A percentile compares a stretch with the other conserved stretches of the same genome.
These are phyloP conservation scores for Glyptemys insculpta DNA, from an alignment of 2,797 vertebrate species.

Conservation along the genomic window DNA sequence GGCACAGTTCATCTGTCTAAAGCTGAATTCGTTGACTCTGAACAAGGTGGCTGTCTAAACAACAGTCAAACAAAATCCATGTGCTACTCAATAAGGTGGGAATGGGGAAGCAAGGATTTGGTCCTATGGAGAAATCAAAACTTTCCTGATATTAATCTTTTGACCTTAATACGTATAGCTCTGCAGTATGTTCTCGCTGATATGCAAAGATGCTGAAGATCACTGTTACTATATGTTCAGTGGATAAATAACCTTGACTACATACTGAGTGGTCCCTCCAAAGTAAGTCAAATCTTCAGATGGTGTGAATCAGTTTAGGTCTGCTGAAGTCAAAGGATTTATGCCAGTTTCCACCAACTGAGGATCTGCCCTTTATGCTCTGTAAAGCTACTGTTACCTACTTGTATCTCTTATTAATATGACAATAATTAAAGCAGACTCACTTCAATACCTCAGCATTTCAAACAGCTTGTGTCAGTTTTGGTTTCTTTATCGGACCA, in stretches of 20 bases:
- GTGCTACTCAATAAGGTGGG: not conserved
- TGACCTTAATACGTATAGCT: not conserved
- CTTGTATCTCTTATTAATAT: not conserved
- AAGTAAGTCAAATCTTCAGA: not conserved
- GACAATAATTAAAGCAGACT: not conserved
- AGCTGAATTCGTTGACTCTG: not conserved
- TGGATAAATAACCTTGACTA: rapidly evolving
- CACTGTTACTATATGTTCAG: not conserved
- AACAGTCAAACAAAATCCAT: not conserved
- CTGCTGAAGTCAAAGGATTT: rapidly evolving
- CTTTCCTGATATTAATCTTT: not conserved
- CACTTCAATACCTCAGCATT: not conserved
- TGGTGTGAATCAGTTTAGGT: rapidly evolving
- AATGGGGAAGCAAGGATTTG: not conserved
- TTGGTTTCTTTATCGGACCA: too few species aligned
- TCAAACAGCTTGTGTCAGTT: not conserved
- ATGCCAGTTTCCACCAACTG: rapidly evolving
- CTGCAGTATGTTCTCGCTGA: not conserved
- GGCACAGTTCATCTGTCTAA: not conserved
- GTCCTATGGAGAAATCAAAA: not conserved
- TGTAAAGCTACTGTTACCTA: not conserved
- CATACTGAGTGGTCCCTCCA: rapidly evolving
- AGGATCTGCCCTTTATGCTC: not conserved
- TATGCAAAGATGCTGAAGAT: not conserved
- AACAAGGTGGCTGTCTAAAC: not conserved